Evolutionary conservation across 2,113 vertebrate genomes (phyloP).

Genomic region (Oriolus oriolus): DNA sequence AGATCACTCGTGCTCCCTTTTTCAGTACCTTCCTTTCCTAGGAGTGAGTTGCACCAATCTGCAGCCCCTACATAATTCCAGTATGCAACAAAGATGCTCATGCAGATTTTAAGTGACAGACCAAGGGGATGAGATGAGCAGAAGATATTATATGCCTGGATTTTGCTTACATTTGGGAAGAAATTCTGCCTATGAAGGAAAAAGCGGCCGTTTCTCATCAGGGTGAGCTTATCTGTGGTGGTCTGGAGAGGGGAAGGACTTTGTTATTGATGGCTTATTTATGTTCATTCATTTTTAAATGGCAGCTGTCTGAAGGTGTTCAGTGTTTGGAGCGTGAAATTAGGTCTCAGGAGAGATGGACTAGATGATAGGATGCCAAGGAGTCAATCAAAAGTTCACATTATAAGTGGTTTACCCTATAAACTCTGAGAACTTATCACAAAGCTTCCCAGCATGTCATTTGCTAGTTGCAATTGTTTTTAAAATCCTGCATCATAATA

Average conservation of each 20-base stretch:
- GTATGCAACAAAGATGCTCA: not conserved
- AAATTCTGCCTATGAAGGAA: not conserved
- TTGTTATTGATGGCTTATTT: constrained; percentile 24
- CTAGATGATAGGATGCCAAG: not conserved
- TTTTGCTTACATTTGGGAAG: not conserved
- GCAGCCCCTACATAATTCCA: not conserved
- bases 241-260: not conserved
- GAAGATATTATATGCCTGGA: not conserved
- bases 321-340: constrained; percentile 37
- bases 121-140: accelerated
- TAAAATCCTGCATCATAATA: not conserved
- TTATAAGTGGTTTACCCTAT: not conserved
- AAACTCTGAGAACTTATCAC: not conserved
- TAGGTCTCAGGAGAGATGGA: constrained; percentile 47
- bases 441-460: not conserved
- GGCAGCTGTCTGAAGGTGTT: constrained; percentile 27
- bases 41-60: not conserved
- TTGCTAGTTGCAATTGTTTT: not conserved
- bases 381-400: constrained; percentile 6
- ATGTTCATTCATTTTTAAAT: constrained; percentile 36
- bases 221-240: not conserved
- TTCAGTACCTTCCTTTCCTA: not conserved
- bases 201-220: not conserved
- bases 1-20: not conserved
- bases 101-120: not conserved